phyloP scores from a whole-genome alignment of 2,888 invertebrate genomes.

The Dione vanillae region DNA sequence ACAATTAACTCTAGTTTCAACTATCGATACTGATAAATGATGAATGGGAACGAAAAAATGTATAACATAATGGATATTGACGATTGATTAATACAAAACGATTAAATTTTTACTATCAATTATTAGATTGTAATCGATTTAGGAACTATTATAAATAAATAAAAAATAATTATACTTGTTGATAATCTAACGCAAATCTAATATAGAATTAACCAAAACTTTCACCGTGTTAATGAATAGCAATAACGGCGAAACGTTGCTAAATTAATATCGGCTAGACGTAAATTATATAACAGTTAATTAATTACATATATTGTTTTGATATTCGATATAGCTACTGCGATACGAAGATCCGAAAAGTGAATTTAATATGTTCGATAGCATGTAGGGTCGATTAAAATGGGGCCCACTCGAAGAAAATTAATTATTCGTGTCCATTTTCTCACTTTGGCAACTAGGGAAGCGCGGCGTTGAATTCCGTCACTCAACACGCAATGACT shows the following conservation, averaged over 20 bases:
- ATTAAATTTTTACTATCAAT: too few relatives aligned
- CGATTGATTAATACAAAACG: background rate
- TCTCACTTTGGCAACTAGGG: too few relatives aligned
- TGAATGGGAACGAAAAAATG: background rate
- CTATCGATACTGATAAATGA: background rate
- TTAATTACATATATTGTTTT: slow-evolving; percentile 6
- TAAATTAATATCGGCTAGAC: background rate
- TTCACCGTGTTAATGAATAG: background rate
- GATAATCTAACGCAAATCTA: background rate
- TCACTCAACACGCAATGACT: too few relatives aligned
- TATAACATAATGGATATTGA: background rate
- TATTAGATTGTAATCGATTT: too few relatives aligned
- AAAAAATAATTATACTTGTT: background rate
- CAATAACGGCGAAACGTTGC: background rate
- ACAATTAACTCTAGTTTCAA: background rate
- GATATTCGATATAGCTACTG: background rate
- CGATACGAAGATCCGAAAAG: background rate
- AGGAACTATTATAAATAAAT: background rate
- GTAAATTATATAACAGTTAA: background rate
- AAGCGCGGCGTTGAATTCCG: too few relatives aligned
- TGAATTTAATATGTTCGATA: too few relatives aligned
- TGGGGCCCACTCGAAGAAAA: too few relatives aligned
- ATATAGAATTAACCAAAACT: background rate
- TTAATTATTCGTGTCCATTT: too few relatives aligned
- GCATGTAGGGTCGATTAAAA: too few relatives aligned